phyloP scores from a whole-genome alignment of 2,888 invertebrate species.

The Geotrupes spiniger region DNA sequence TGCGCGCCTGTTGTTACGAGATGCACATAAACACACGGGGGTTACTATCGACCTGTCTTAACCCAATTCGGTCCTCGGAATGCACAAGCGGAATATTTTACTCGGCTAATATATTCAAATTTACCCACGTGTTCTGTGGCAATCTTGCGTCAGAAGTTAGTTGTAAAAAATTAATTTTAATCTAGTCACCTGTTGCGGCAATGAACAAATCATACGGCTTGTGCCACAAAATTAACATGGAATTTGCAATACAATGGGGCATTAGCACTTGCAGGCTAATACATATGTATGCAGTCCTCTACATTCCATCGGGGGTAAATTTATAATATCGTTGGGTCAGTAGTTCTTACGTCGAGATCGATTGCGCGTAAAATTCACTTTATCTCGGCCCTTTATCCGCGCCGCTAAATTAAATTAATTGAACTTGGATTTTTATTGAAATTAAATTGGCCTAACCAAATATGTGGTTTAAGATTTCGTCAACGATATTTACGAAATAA shows the following conservation, averaged over 20 bases:
- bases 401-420: constrained; percentile 2
- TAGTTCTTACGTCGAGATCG: constrained; percentile 3
- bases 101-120: constrained; percentile 11
- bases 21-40: too few relatives aligned
- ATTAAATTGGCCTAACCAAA: background rate
- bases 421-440: background rate
- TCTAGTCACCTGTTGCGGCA: constrained; percentile 45
- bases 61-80: too few relatives aligned
- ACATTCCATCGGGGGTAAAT: constrained; percentile 41
- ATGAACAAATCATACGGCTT: constrained; percentile 43
- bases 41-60: too few relatives aligned
- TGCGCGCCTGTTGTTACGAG: too few relatives aligned
- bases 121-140: constrained; percentile 5
- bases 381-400: too few relatives aligned
- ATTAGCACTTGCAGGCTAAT: constrained; percentile 49
- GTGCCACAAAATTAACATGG: constrained; percentile 49
- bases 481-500: too few relatives aligned
- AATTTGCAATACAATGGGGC: constrained; percentile 52
- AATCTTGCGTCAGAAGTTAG: constrained; percentile 12
- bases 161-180: constrained; percentile 22
- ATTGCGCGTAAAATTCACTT: constrained; percentile 1
- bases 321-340: constrained; percentile 34
- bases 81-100: constrained; percentile 10
- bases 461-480: background rate
- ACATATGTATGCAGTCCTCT: constrained; percentile 49